Base-by-base conservation (phyloP, 2,113 vertebrate species). In the Nerophis lumbriciformis region DNA sequence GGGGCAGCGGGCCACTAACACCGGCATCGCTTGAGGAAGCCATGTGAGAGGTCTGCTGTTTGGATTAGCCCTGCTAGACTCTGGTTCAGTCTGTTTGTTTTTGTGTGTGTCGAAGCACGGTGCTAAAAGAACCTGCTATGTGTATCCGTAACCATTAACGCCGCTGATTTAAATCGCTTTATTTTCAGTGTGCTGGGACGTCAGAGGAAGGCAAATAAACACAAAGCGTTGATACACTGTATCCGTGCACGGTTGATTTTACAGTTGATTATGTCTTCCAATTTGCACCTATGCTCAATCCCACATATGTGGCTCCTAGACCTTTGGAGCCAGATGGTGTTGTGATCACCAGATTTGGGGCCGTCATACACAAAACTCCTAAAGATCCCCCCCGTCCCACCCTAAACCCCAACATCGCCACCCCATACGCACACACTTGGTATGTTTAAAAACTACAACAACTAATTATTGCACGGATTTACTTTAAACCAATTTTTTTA, bases 1-100 rank as follows among this genome's bases (percentile, higher is more conserved):
- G 0, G 74, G 84, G 79, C 78, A 71, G n/a, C 1, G 21, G 73
- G 75, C 71, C 79, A 77, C 71, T 38, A 68, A 79, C 74, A 79
- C 77, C 68, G 79, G 57, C 72, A 64, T 62, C 49, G 72, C 68
- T 55, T 16, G 58, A 71, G 71, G 75, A 77, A 62, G 56, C 61
- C 61, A 49, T 55, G 74, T 10, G 63, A 69, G 72, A 69, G 73
- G 68, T 63, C 72, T 73, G 80, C 77, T 80, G 72, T 69, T 76
- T 76, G 65, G 62, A 72, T 78, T 73, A 78, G 62, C 55, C 55
- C 70, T 69, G 65, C 73, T 67, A 68, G 66, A 65, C 61, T 36
- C 37, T 6, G 61, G 37, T 57, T 57, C 16, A 44, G 37, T 59
- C 53, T 60, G n/a, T 61, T 5, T 59, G 14, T 56, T 38, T 55